Evolutionary conservation across 2,113 vertebrate species (phyloP), one percentile per base, ranked within the genome.

Genomic region (Hemibagrus wyckioides): DNA sequence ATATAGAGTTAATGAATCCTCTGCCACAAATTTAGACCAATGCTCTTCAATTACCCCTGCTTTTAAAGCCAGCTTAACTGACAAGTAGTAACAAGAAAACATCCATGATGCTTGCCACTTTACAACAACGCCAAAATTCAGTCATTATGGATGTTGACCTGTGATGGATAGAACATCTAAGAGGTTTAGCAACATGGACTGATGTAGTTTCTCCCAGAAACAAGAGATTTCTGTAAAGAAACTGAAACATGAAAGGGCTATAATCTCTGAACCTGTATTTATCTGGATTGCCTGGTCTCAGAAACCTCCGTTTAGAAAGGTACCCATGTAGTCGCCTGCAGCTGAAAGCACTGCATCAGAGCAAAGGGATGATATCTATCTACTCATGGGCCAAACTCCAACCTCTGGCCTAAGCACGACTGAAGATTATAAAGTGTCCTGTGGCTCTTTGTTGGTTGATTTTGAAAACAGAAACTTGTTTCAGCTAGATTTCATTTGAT

Each of bases 181-280:
- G 6, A 25, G 63, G 69, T 87, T 87, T 82, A 82, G 57, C 67
- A 65, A 30, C 9, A 41, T 83, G 73, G 80, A 52, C 59, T 30
- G 54, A 85, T 87, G 87, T 90, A 82, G 80, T 92, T 90, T 81
- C 86, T 28, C 48, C 88, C 85, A 89, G 90, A 56, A 86, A 90
- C 36, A 75, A 82, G 86, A 92, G 92, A 91, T 94, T 93, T 91
- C 67, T 50, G 89, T 82, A 87, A 89, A 88, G 82, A 91, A 92
- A 90, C 85, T 91, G 89, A 93, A 91, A 92, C 91, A 85, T 90
- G 89, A 92, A 92, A 92, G 92, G 90, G 88, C 87, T 86, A 87
- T 93, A 93, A 94, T 93, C 91, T 90, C 85, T 77, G 39, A 56
- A 84, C 88, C 88, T 77, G 33, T 2, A 6, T 57, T 57, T 50